phyloP scores from a whole-genome alignment of 2,888 invertebrate species.

The Abrostola triplasia region DNA sequence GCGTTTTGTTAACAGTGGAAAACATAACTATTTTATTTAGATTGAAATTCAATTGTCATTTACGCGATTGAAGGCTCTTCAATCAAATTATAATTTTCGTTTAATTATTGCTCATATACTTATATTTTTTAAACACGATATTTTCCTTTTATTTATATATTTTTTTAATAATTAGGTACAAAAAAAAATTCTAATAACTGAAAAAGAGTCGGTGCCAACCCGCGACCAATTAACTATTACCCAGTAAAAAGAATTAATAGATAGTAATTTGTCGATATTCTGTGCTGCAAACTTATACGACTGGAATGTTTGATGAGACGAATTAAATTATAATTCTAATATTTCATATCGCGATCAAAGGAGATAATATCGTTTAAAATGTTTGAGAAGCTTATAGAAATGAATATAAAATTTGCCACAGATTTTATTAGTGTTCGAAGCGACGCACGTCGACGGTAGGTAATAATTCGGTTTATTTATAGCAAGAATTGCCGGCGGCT shows the following conservation, averaged over 20 bases:
- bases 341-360: constrained; percentile 59
- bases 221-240: background rate
- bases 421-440: constrained; percentile 47
- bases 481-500: constrained; percentile 1
- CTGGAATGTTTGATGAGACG: constrained; percentile 37
- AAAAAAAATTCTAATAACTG: no score
- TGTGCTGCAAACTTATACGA: constrained; percentile 25
- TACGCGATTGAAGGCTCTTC: no score
- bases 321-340: constrained; percentile 43
- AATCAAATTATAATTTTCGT: no score
- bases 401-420: constrained; percentile 55
- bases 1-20: background rate
- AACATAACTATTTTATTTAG: no score
- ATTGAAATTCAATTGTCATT: no score
- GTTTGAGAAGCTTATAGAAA: constrained; percentile 43
- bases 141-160: background rate
- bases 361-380: constrained; percentile 51
- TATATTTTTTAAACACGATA: background rate
- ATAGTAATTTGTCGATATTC: constrained; percentile 23
- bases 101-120: no score
- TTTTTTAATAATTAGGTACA: no score
- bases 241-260: constrained; percentile 7
- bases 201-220: no score
- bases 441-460: constrained; percentile 19
- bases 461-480: constrained; percentile 37